phyloP scores from a whole-genome alignment of 2,888 invertebrate genomes.

The Prenolepis imparis region DNA sequence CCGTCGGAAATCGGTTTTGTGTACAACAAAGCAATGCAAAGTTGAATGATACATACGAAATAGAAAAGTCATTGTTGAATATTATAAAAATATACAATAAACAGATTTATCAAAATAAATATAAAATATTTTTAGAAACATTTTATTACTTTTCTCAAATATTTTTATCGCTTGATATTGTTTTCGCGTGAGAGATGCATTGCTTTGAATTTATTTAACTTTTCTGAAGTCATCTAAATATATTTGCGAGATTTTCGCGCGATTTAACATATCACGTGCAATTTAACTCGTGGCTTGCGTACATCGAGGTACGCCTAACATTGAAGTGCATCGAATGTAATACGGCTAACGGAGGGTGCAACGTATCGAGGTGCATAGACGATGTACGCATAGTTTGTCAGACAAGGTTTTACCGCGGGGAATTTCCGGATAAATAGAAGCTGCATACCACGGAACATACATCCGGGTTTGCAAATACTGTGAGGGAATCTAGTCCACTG shows the following conservation, averaged over 20 bases:
- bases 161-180: not conserved
- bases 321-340: conserved; percentile 5
- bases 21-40: conserved; percentile 15
- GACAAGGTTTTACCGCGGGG: conserved; percentile 57
- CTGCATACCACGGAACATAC: conserved; percentile 51
- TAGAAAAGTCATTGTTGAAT: not conserved
- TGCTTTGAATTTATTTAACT: not conserved
- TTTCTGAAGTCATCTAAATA: not conserved
- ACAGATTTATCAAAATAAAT: not conserved
- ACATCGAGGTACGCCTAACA: conserved; percentile 19
- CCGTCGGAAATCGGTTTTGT: conserved; percentile 3
- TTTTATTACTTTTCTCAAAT: not conserved
- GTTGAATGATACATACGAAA: not conserved
- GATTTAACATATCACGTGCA: conserved; percentile 12
- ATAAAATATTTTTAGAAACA: not conserved
- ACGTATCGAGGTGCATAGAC: not conserved
- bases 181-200: not conserved
- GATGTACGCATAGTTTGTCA: conserved; percentile 19
- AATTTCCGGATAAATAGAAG: conserved; percentile 69
- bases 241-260: not conserved
- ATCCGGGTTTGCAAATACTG: conserved; percentile 56
- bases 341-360: not conserved
- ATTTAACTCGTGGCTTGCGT: conserved; percentile 30
- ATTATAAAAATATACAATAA: not conserved
- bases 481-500: conserved; percentile 53